These are phyloP conservation scores for Sebastes schlegelii DNA, from an alignment of 2,113 vertebrate species.

Conservation along the genomic window DNA sequence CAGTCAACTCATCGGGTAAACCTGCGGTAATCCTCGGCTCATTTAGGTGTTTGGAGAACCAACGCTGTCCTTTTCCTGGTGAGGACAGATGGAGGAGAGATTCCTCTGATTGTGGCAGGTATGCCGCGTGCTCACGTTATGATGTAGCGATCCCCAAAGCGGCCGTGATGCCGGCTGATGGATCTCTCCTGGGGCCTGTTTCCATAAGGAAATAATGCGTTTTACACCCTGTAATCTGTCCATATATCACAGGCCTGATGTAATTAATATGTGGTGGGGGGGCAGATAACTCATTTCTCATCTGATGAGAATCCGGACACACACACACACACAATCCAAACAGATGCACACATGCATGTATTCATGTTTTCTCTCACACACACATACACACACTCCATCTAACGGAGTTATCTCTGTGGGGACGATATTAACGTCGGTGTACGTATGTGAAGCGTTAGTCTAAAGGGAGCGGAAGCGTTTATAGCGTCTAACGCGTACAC, in stretches of 20 bases:
- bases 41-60: not conserved
- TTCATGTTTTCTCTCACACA: not conserved
- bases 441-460: slow-evolving; percentile 46
- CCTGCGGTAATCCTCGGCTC: not conserved
- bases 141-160: slow-evolving; percentile 62
- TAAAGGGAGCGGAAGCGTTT: slow-evolving; percentile 52
- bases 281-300: slow-evolving; percentile 53
- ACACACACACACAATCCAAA: slow-evolving; percentile 13
- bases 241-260: slow-evolving; percentile 79
- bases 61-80: not conserved
- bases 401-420: slow-evolving; percentile 20
- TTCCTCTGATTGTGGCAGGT: slow-evolving; percentile 11
- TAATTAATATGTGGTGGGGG: slow-evolving; percentile 71
- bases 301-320: slow-evolving; percentile 41
- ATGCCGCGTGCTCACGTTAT: slow-evolving; percentile 19
- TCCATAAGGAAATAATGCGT: slow-evolving; percentile 76
- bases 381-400: slow-evolving; percentile 5
- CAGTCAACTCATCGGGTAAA: not conserved
- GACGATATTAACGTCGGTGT: slow-evolving; percentile 52
- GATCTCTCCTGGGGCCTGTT: slow-evolving; percentile 62
- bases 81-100: not conserved
- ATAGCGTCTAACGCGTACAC: slow-evolving; percentile 42
- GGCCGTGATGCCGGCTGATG: slow-evolving; percentile 70
- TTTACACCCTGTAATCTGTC: slow-evolving; percentile 77
- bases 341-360: not conserved